Base-by-base conservation (phyloP, 2,113 vertebrate species). In the Lagenorhynchus albirostris region DNA sequence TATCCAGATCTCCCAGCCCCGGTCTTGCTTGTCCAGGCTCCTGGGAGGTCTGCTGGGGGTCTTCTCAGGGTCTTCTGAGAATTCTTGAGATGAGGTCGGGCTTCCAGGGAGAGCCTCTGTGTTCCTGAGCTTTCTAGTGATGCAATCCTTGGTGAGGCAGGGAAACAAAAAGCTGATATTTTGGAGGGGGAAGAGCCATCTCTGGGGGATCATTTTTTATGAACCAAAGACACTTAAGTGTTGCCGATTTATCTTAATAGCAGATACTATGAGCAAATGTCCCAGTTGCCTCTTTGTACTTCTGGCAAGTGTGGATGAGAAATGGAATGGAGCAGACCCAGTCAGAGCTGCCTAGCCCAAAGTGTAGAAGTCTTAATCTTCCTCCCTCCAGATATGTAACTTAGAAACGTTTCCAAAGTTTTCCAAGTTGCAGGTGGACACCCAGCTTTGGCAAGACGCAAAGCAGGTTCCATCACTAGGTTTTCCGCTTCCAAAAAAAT, bases 381-480 rank as follows among this genome's bases (percentile, higher is more conserved):
- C 94, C 89, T 94, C 91, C 91, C 74, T 98, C 91, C 97, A 98
- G 98, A 98, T 89, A 98, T 97, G 96, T 97, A 96, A 93, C 47
- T 97, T 94, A 83, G 97, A 98, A 97, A 97, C 95, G 74, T 95
- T 98, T 98, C 91, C 97, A 98, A 83, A 53, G 41, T 96, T 97
- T 98, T 98, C 94, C 97, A 95, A 95, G 87, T 81, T 96, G 95
- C 98, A 99, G 98, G 98, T 98, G 98, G 98, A 98, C 94, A 85
- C 79, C 97, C 79, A 84, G 33, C 88, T 96, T 98, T 96, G 96
- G 93, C 97, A 94, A 98, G 97, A 98, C 91, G 94, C 88, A 96
- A 97, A 97, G 91, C 44, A 0, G 77, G 29, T 96, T 87, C 58
- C 15, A 55, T 95, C 76, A 87, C 63, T 60, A 67, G 20, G 10